Evolutionary conservation across 2,113 vertebrate genomes (phyloP), one percentile per base, ranked within the genome.

Genomic region (Macquaria australasica): DNA sequence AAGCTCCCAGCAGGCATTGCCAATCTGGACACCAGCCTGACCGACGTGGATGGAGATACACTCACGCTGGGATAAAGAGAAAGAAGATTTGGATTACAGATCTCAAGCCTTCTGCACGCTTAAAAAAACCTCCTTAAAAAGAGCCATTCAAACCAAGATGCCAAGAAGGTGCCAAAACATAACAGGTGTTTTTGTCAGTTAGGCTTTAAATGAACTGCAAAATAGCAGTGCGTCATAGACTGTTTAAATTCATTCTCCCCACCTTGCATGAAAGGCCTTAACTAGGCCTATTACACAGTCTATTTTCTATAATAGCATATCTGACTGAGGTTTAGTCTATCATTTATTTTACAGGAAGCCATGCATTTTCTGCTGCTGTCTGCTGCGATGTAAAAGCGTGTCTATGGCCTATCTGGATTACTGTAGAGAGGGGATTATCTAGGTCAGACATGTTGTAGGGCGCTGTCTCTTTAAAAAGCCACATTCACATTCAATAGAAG

Each of bases 1-100:
- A 39, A 95, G 93, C 86, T 94, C 94, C 95, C 94, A 95, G 88
- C 95, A 95, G 58, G 94, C 92, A 87, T 95, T 95, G 62, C 95
- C 94, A 28, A 95, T 95, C 91, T 95, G 93, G 82, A 95, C 95
- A 21, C 95, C 94, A 25, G 95, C 94, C 87, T 95, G 95, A 82
- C 95, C 95, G 1, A 95, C 94, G 1, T 95, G 95, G 79, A 95
- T 83, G 8, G 94, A 95, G 83, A 95, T 95, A 43, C 94, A 95
- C 92, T 95, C 94, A 81, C 94, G 94, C 55, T 16, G 64, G 41
- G 31, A 31, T 10, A 31, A 31, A 56, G 20, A 20, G 0, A 18
- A 31, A 64, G 8, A 77, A 31, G 39, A 77, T 87, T 80, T 43
- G 50, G 55, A 83, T 68, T 58, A 25, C 68, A 58, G 58, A 34